Base-by-base conservation (phyloP, 2,888 invertebrate genomes). In the Heliconius cydno region DNA sequence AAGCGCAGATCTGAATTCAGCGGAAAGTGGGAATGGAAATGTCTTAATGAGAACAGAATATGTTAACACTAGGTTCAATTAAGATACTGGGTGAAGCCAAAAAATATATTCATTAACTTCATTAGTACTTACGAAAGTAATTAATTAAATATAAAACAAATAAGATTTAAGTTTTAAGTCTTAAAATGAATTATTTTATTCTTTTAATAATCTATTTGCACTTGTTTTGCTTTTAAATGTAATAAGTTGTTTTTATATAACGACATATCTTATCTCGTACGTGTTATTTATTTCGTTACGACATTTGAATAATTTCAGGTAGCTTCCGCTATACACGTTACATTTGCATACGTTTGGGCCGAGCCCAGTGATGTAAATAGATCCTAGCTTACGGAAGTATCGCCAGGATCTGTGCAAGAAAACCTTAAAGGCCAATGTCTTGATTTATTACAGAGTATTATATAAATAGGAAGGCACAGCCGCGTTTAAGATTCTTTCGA, bases 401-500 rank as follows among this genome's bases (percentile, higher is more conserved):
- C 65, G 75, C 78, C 78, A 81, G 82, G 82, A 82, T 78, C 78
- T 73, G 34, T 72, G 63, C 70, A 74, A 77, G 76, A 72, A 78
- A 78, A 79, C 65, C 80, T 76, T 79, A 83, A 82, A 83, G 83
- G 83, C 82, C 83, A 82, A 78, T 77, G 79, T 60, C 76, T 80
- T 83, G 81, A 83, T 83, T 81, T 82, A 81, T 81, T 78, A 81
- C 75, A 75, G 28, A 74, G 67, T 77, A 77, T 81, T 81, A 78
- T 63, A 80, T 77, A 82, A 83, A 81, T 83, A 83, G 82, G 81
- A 80, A 80, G 81, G 79, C 70, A 82, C 78, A 81, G 75, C 74
- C 78, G 79, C 78, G 80, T 78, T 84, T 84, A 79, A 85, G 79
- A 81, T 81, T 84, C 83, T 81, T 72, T 75, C 75, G 80, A 80